Evolutionary conservation across 2,113 vertebrate species (phyloP).

Genomic region (Otis tarda): DNA sequence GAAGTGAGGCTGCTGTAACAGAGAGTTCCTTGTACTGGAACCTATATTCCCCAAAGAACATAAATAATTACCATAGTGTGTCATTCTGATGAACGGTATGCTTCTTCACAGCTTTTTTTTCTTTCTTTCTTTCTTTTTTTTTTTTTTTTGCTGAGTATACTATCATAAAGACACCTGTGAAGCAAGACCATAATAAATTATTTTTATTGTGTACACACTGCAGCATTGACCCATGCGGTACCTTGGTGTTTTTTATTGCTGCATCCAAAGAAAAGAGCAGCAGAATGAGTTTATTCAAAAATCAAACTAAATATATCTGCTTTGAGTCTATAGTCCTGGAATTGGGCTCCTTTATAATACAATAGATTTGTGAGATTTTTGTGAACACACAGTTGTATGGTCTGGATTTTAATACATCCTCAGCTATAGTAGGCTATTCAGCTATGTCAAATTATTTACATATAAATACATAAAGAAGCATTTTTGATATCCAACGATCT

Average conservation of each 20-base stretch:
- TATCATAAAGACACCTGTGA: constrained; percentile 49
- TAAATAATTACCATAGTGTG: constrained; percentile 39
- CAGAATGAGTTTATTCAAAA: background rate
- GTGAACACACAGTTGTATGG: background rate
- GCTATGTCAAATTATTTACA: background rate
- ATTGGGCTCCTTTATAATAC: background rate
- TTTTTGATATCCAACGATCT: background rate
- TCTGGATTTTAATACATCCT: background rate
- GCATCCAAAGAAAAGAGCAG: background rate
- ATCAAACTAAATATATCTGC: background rate
- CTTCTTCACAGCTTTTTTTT: background rate
- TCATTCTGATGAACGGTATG: constrained; percentile 46
- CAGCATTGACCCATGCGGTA: background rate
- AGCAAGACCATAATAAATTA: constrained; percentile 50
- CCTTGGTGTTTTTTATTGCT: background rate
- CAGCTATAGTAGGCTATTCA: background rate
- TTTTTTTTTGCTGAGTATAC: constrained; percentile 30
- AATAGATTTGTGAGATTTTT: background rate
- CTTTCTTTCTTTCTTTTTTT: background rate
- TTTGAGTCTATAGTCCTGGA: background rate
- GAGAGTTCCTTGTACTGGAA: constrained; percentile 15
- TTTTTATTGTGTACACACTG: background rate
- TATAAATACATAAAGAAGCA: background rate
- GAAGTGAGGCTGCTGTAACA: background rate
- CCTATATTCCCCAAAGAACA: constrained; percentile 38